Conservation (phyloP, 2,888 invertebrate genomes). For the Bimastos eiseni region DNA sequence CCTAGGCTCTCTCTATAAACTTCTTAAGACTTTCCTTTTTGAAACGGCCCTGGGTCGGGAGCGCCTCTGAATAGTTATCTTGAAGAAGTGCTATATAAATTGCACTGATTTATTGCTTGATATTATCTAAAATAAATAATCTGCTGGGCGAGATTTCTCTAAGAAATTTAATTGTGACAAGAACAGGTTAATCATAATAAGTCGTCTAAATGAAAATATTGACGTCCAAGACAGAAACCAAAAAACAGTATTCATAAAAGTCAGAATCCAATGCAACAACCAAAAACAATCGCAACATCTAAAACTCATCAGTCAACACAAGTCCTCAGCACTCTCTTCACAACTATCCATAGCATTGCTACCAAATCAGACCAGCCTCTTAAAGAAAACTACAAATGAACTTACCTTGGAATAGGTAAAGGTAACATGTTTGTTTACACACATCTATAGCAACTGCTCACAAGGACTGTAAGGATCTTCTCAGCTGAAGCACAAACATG, state of each 20-base stretch:
- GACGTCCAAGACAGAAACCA: background rate
- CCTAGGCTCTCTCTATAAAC: too few species aligned
- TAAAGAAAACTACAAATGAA: background rate
- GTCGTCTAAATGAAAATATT: background rate
- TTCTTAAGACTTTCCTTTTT: too few species aligned
- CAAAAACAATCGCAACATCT: background rate
- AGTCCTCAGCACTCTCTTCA: background rate
- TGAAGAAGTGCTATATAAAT: too few species aligned
- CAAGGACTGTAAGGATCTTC: background rate
- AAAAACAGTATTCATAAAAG: background rate
- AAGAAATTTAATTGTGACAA: constrained; percentile 9
- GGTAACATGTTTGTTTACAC: background rate
- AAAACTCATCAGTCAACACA: too few species aligned
- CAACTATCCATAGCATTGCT: background rate
- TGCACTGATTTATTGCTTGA: too few species aligned
- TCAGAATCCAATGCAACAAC: background rate
- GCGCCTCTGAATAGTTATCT: too few species aligned
- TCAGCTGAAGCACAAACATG: background rate
- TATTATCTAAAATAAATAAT: background rate
- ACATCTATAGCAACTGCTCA: background rate
- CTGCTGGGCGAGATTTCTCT: background rate
- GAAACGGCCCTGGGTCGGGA: too few species aligned
- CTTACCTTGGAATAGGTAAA: background rate
- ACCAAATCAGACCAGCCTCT: background rate
- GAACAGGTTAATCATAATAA: background rate